These are phyloP conservation scores for Ophion ventricosus DNA, from an alignment of 2,888 invertebrate genomes.

Conservation along the genomic window DNA sequence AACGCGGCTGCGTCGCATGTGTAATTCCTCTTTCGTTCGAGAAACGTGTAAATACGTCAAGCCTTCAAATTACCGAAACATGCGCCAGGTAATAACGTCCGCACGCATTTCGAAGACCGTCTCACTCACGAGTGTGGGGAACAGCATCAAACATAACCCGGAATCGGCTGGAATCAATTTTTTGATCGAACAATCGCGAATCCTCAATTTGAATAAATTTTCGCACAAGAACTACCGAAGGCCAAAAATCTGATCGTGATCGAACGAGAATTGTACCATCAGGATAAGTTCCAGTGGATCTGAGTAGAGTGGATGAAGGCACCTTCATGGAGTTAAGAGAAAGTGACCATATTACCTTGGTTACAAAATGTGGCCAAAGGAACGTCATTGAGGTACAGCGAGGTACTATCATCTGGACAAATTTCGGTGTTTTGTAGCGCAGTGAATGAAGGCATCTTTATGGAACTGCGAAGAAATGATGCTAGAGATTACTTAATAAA, in stretches of 20 bases:
- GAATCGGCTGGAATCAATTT: not conserved
- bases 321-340: too few relatives aligned
- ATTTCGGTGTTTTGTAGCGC: too few relatives aligned
- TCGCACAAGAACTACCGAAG: not conserved
- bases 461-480: too few relatives aligned
- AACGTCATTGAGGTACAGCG: too few relatives aligned
- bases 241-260: not conserved
- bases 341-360: too few relatives aligned
- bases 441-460: too few relatives aligned
- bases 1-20: conserved; percentile 78
- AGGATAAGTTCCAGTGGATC: too few relatives aligned
- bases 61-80: conserved; percentile 47
- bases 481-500: too few relatives aligned
- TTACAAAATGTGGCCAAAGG: too few relatives aligned
- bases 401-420: too few relatives aligned
- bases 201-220: not conserved
- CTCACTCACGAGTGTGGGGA: not conserved
- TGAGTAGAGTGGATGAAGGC: too few relatives aligned
- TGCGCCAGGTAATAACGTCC: not conserved
- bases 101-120: not conserved
- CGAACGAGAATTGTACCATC: too few relatives aligned
- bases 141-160: not conserved
- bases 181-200: not conserved
- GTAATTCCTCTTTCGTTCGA: conserved; percentile 78
- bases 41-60: conserved; percentile 35